Conservation (phyloP, 2,797 vertebrate species). For the Helicolenus hilgendorfi region DNA sequence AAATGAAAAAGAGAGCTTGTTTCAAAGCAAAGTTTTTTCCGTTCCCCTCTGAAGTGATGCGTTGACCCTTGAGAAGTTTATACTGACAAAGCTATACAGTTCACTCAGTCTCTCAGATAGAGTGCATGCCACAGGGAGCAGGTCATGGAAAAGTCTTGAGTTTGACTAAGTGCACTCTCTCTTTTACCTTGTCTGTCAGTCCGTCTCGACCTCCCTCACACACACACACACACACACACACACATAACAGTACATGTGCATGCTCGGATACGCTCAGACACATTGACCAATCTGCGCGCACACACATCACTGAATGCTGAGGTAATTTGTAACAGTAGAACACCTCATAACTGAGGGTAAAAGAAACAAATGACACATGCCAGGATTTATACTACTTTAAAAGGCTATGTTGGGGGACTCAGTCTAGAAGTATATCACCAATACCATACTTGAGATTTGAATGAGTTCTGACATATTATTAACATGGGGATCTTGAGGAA, state of each 20-base stretch:
- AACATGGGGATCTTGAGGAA: slow-evolving; percentile 8
- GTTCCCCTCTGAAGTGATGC: slow-evolving; percentile 79
- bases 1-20: slow-evolving; percentile 43
- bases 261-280: slow-evolving; percentile 70
- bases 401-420: slow-evolving; percentile 65
- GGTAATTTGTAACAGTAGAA: slow-evolving; percentile 85
- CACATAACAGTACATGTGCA: slow-evolving; percentile 34
- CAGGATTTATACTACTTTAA: slow-evolving; percentile 80
- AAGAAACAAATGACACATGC: slow-evolving; percentile 84
- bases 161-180: slow-evolving; percentile 86
- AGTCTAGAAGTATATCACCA: slow-evolving; percentile 43
- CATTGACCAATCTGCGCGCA: slow-evolving; percentile 46
- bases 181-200: slow-evolving; percentile 80
- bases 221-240: slow-evolving; percentile 35
- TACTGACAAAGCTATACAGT: slow-evolving; percentile 85
- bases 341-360: slow-evolving; percentile 76
- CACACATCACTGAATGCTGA: slow-evolving; percentile 85
- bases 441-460: slow-evolving; percentile 29
- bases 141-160: slow-evolving; percentile 90
- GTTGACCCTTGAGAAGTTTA: slow-evolving; percentile 87
- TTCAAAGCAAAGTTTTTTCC: slow-evolving; percentile 74
- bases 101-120: slow-evolving; percentile 86
- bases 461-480: slow-evolving; percentile 44
- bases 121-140: slow-evolving; percentile 89
- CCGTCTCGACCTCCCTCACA: slow-evolving; percentile 69